A percentile compares a stretch with the other conserved stretches of the same genome.
Conservation (phyloP, 2,797 vertebrate species). For the Euphonia xanthogaster region DNA sequence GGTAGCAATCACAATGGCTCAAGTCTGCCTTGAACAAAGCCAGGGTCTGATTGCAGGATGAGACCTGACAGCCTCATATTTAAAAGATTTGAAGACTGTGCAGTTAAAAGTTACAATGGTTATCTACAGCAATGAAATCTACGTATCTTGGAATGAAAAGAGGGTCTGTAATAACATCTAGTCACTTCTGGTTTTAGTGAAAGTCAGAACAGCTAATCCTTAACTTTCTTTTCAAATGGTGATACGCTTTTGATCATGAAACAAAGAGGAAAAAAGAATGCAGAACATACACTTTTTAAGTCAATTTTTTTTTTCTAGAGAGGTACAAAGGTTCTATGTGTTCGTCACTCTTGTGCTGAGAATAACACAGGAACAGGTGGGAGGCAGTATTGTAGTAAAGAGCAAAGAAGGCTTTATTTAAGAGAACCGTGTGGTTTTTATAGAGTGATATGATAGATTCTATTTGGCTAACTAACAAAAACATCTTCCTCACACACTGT, state of each 20-base stretch:
- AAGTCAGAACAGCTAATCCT: not conserved
- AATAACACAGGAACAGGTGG: no score
- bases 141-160: not conserved
- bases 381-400: no score
- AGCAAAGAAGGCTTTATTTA: no score
- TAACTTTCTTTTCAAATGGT: not conserved
- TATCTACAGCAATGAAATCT: not conserved
- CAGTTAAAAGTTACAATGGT: not conserved
- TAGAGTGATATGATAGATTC: no score
- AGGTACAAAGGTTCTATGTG: not conserved
- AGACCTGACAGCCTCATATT: slow-evolving; percentile 24
- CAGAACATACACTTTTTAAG: not conserved
- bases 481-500: no score
- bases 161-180: not conserved
- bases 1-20: not conserved
- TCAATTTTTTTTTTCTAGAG: not conserved
- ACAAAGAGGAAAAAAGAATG: not conserved
- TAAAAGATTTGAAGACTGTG: slow-evolving; percentile 35
- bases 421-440: no score
- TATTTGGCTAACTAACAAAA: no score
- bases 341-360: no score
- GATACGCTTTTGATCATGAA: not conserved
- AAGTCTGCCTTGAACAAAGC: slow-evolving; percentile 21
- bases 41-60: not conserved
- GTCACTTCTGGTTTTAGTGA: slow-evolving; percentile 1